Evolutionary conservation across 2,888 invertebrate species (phyloP).

Genomic region (Cryptus armator): DNA sequence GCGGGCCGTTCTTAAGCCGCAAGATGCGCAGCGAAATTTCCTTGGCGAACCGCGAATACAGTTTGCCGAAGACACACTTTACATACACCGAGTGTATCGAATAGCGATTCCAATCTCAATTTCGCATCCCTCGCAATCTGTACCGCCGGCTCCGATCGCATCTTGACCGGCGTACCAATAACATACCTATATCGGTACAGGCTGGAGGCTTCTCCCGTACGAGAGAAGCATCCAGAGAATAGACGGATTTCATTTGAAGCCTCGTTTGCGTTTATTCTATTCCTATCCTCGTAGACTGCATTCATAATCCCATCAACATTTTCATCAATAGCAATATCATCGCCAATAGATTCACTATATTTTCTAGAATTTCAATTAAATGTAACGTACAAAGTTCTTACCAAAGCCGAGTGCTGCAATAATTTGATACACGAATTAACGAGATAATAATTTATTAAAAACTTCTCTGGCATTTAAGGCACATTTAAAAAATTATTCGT

Average conservation of each 20-base stretch:
- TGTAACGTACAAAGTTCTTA: no score
- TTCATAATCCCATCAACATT: neutral
- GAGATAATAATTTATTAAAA: no score
- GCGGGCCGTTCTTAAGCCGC: neutral
- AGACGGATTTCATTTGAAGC: neutral
- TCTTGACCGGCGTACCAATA: neutral
- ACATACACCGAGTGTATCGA: constrained; percentile 17
- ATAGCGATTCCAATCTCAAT: constrained; percentile 48
- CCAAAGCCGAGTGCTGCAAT: no score
- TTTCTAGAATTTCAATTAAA: no score
- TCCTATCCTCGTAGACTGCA: neutral
- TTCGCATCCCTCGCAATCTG: neutral
- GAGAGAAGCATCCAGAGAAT: neutral
- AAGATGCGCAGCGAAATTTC: constrained; percentile 10
- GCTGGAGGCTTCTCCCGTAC: neutral
- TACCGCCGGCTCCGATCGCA: constrained; percentile 6
- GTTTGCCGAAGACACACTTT: neutral
- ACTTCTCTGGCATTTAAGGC: no score
- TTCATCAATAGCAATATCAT: neutral
- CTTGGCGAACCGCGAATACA: neutral
- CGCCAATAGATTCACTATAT: no score
- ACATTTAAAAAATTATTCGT: neutral
- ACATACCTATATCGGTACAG: neutral
- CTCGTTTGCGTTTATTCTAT: neutral
- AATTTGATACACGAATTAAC: no score